Conservation (phyloP, 2,113 vertebrate genomes). For the Esox niger region DNA sequence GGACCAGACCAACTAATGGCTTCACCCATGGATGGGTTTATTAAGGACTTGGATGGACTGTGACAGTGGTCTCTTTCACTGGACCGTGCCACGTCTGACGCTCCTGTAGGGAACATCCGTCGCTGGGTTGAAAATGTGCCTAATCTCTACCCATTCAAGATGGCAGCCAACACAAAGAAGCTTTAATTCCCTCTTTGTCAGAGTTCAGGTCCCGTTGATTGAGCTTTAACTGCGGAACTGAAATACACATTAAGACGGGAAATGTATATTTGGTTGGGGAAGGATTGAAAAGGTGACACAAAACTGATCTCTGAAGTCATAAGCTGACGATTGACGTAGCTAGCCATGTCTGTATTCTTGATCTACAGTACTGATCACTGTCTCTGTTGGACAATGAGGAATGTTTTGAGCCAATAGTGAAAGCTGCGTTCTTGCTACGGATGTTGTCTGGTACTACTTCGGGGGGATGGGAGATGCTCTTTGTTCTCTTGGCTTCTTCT, state of each 20-base stretch:
- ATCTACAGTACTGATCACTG: too few species aligned
- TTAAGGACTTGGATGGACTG: slow-evolving; percentile 23
- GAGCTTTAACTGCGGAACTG: background rate
- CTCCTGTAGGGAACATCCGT: background rate
- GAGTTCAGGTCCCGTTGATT: slow-evolving; percentile 4
- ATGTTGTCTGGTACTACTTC: background rate
- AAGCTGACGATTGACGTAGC: too few species aligned
- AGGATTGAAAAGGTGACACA: too few species aligned
- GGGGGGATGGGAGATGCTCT: slow-evolving; percentile 8
- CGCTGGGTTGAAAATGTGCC: slow-evolving; percentile 34
- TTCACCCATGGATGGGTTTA: slow-evolving; percentile 34
- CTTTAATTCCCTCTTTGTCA: slow-evolving; percentile 1
- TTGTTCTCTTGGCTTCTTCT: slow-evolving; percentile 26
- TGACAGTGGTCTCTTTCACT: slow-evolving; percentile 43
- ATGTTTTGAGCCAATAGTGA: slow-evolving; percentile 4
- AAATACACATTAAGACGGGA: too few species aligned
- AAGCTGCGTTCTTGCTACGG: background rate
- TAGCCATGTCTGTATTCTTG: too few species aligned
- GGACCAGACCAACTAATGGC: slow-evolving; percentile 19
- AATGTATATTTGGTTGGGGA: too few species aligned
- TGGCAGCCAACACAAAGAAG: slow-evolving; percentile 18
- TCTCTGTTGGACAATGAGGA: background rate
- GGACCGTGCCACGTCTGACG: background rate
- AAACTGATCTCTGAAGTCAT: too few species aligned
- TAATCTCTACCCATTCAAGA: slow-evolving; percentile 27